phyloP scores from a whole-genome alignment of 2,113 vertebrate genomes.

The Cyprinus carpio region DNA sequence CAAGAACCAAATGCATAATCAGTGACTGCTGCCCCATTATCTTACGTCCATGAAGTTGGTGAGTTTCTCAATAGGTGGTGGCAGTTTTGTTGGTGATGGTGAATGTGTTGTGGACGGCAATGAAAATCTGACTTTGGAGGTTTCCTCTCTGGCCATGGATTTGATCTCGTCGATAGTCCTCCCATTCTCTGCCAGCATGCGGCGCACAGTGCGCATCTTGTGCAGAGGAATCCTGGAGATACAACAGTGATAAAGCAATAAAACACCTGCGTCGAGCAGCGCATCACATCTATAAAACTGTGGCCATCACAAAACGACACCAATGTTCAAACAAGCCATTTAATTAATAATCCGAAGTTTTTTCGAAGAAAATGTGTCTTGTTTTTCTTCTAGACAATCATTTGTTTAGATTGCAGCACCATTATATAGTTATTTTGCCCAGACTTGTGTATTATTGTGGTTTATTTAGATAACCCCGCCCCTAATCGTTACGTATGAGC shows the following conservation, averaged over 20 bases:
- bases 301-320: too few relatives aligned
- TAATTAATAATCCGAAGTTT: neutral
- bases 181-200: slow-evolving; percentile 66
- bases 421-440: neutral
- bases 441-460: too few relatives aligned
- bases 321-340: neutral
- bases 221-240: slow-evolving; percentile 76
- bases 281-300: neutral
- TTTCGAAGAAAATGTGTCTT: neutral
- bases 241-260: neutral
- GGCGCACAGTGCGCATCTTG: slow-evolving; percentile 68
- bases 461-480: neutral
- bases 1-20: neutral
- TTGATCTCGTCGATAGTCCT: slow-evolving; percentile 67
- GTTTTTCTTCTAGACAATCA: neutral
- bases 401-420: neutral
- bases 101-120: neutral
- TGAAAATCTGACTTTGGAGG: neutral
- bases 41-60: slow-evolving; percentile 86
- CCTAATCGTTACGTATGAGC: neutral
- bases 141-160: slow-evolving; percentile 44
- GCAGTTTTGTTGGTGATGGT: neutral
- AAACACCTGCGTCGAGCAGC: neutral
- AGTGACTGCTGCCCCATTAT: neutral
- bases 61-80: slow-evolving; percentile 72